Percentiles rank a stretch among this genome's conserved stretches.
Conservation (phyloP, 2,888 invertebrate genomes). For the Nymphalis polychloros region DNA sequence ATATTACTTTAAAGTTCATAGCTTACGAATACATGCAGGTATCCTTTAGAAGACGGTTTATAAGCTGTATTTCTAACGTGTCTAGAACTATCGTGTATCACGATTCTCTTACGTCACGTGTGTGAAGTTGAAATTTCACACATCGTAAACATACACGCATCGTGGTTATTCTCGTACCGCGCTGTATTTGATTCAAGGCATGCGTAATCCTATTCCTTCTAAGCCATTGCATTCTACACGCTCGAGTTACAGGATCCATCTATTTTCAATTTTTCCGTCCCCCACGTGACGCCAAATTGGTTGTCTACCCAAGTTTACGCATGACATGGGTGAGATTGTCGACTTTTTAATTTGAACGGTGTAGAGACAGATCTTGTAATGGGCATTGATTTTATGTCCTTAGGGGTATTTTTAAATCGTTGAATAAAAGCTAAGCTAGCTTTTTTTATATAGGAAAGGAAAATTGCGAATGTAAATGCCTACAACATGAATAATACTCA, state of each 20-base stretch:
- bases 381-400: too few relatives aligned
- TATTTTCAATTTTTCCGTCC: constrained; percentile 74
- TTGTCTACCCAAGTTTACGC: constrained; percentile 62
- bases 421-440: too few relatives aligned
- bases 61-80: too few relatives aligned
- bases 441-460: too few relatives aligned
- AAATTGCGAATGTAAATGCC: too few relatives aligned
- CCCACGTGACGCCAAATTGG: constrained; percentile 62
- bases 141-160: constrained; percentile 7
- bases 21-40: too few relatives aligned
- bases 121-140: constrained; percentile 11
- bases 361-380: constrained; percentile 23
- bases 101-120: neutral
- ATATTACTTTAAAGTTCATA: too few relatives aligned
- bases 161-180: constrained; percentile 28
- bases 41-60: too few relatives aligned
- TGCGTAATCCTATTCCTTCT: constrained; percentile 66
- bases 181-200: constrained; percentile 41
- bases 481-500: too few relatives aligned
- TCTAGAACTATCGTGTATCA: neutral
- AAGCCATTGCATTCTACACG: constrained; percentile 66
- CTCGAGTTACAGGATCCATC: constrained; percentile 67
- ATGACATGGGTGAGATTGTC: constrained; percentile 58
- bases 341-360: constrained; percentile 56
- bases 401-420: too few relatives aligned